Evolutionary conservation across 2,797 vertebrate species (phyloP).

Genomic region (Chaenodraco wilsoni): DNA sequence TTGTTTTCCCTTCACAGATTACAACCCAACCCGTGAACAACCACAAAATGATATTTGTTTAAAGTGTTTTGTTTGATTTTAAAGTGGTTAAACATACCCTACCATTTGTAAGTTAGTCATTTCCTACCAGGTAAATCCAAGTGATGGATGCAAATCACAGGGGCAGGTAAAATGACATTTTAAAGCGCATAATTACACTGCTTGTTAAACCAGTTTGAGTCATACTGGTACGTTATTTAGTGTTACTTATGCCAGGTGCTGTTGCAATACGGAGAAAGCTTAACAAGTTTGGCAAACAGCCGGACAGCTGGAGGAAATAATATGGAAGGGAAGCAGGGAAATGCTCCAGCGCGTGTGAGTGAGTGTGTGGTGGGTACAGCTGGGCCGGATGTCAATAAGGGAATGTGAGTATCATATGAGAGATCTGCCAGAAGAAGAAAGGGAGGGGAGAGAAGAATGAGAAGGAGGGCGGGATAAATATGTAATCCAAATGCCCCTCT

Average conservation of each 20-base stretch:
- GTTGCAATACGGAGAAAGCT: slow-evolving; percentile 23
- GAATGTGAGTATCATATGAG: slow-evolving; percentile 61
- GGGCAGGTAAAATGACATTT: slow-evolving; percentile 25
- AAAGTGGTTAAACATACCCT: background rate
- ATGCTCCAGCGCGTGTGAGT: slow-evolving; percentile 26
- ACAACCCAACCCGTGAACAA: background rate
- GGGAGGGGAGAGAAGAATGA: slow-evolving; percentile 15
- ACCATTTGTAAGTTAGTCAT: background rate
- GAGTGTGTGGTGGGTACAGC: slow-evolving; percentile 59
- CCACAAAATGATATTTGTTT: slow-evolving; percentile 7
- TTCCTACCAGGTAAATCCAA: background rate
- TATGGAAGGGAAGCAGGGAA: slow-evolving; percentile 39
- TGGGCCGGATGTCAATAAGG: slow-evolving; percentile 65
- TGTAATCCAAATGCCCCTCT: slow-evolving; percentile 28
- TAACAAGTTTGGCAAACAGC: slow-evolving; percentile 48
- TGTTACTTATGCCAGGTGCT: slow-evolving; percentile 29
- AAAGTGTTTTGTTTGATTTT: background rate
- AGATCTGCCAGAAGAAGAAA: slow-evolving; percentile 38
- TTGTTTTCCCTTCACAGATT: slow-evolving; percentile 3
- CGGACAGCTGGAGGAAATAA: slow-evolving; percentile 46
- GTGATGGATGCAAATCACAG: background rate
- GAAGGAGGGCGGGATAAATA: slow-evolving; percentile 43
- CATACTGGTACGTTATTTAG: slow-evolving; percentile 12
- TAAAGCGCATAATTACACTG: slow-evolving; percentile 33
- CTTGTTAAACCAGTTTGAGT: slow-evolving; percentile 28